Evolutionary conservation across 1,140 invertebrate genomes (phyloP).

Genomic region (Protaetia brevitarsis): DNA sequence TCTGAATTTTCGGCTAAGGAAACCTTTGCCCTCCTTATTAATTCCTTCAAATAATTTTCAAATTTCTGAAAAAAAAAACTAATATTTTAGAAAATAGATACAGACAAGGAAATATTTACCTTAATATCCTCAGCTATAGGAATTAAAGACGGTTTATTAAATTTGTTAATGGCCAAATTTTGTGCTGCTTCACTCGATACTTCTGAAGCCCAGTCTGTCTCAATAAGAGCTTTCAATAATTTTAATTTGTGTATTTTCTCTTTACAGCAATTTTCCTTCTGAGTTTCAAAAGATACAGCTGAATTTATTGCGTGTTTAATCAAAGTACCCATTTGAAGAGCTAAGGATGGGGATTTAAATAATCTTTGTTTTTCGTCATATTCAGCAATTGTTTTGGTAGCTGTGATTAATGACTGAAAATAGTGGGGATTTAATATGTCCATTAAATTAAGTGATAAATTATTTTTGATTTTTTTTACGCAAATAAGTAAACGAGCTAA

Average conservation of each 20-base stretch:
- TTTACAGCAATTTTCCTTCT: constrained; percentile 26
- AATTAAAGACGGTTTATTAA: constrained; percentile 36
- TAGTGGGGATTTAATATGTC: constrained; percentile 32
- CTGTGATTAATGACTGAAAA: constrained; percentile 27
- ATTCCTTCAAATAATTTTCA: no score
- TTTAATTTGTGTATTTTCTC: constrained; percentile 38
- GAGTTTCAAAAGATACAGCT: constrained; percentile 25
- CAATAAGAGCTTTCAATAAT: constrained; percentile 39
- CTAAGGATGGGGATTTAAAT: constrained; percentile 31
- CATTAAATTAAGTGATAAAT: constrained; percentile 33
- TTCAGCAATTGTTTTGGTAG: neutral
- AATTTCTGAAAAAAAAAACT: no score
- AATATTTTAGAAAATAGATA: no score
- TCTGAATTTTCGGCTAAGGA: neutral
- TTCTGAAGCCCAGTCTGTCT: constrained; percentile 42
- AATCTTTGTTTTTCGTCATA: constrained; percentile 12
- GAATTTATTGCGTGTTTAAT: constrained; percentile 33
- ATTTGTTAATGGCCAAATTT: constrained; percentile 34
- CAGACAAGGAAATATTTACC: neutral
- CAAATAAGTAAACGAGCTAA: constrained; percentile 37
- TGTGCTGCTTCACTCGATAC: constrained; percentile 38
- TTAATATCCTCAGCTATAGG: constrained; percentile 36
- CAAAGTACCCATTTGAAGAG: constrained; percentile 30
- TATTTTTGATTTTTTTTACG: constrained; percentile 35
- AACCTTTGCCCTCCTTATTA: neutral